Base-by-base conservation (phyloP, 2,888 invertebrate genomes). In the Galerucella calmariensis region DNA sequence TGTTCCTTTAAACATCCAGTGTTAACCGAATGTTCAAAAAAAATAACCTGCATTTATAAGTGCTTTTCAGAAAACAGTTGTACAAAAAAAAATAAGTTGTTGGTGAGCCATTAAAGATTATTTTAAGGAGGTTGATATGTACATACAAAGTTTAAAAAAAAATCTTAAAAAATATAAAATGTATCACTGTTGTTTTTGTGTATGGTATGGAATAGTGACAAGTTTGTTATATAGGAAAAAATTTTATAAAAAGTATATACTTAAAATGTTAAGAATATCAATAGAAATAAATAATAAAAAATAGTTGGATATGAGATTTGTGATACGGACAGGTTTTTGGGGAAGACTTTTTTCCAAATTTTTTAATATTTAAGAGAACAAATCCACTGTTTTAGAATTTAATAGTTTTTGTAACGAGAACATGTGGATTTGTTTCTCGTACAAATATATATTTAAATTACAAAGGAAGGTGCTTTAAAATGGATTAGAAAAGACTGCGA, bases 401-500 rank as follows among this genome's bases (percentile, higher is more conserved):
- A 16, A 16, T 20, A 11, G n/a, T 9, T n/a, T 53, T 53, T 53
- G 53, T 53, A 14, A 53, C 53, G 53, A 41, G 9, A 41, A 48
- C 35, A 35, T 46, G 12, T n/a, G 65, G 56, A 65, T 16, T 20
- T 56, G 11, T 24, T 35, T 59, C 27, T 46, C 48, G 66, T 72
- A 72, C n/a, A 48, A 44, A 44, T 48, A 62, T 46, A 20, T 46
- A 10, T 61, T 70, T 65, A 66, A 77, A 67, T 75, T 73, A 72
- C 71, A 73, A 77, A 70, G 77, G 78, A 78, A 78, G 83, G 83
- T 83, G 83, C 83, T 82, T 80, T 79, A 81, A 76, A 81, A 74
- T 73, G 76, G 82, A 80, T 80, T 84, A 85, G 85, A 85, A 77
- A 77, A 86, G 86, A 86, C 86, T 86, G 86, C 80, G 82, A 81